A percentile compares a stretch with the other conserved stretches of the same genome.
phyloP scores from a whole-genome alignment of 2,797 vertebrate genomes.

The Aldrovandia affinis region DNA sequence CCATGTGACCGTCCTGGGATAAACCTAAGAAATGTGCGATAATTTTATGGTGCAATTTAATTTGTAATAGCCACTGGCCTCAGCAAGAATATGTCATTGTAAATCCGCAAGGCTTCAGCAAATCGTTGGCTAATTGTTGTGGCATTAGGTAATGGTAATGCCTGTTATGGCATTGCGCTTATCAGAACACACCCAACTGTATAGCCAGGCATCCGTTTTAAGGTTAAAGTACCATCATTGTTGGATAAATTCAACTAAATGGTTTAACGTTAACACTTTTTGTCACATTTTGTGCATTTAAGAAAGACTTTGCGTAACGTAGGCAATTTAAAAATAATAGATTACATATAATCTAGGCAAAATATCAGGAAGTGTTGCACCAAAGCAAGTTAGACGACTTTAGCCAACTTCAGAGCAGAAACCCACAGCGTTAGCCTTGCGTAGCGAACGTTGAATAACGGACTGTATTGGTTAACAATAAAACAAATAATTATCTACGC shows the following conservation, averaged over 20 bases:
- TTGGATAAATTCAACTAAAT: neutral
- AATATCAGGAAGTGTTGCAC: too few species aligned
- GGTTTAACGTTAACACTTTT: too few species aligned
- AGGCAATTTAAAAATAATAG: neutral
- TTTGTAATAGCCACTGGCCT: neutral
- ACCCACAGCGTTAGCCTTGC: neutral
- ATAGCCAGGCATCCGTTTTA: neutral
- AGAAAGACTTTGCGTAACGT: neutral
- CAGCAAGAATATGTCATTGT: neutral
- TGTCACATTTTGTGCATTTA: neutral
- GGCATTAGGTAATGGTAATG: too few species aligned
- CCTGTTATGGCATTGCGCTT: neutral
- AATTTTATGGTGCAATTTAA: neutral
- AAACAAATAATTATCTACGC: neutral
- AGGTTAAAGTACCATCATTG: neutral
- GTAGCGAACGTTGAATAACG: neutral
- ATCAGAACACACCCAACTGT: neutral
- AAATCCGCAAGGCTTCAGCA: neutral
- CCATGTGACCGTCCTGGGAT: too few species aligned
- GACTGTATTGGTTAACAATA: too few species aligned
- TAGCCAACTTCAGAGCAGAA: neutral
- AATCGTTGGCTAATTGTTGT: too few species aligned
- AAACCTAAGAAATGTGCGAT: neutral
- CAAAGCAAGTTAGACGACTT: too few species aligned
- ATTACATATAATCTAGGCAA: neutral